Evolutionary conservation across 2,113 vertebrate genomes (phyloP), one percentile per base, ranked within the genome.

Genomic region (Carettochelys insculpta): DNA sequence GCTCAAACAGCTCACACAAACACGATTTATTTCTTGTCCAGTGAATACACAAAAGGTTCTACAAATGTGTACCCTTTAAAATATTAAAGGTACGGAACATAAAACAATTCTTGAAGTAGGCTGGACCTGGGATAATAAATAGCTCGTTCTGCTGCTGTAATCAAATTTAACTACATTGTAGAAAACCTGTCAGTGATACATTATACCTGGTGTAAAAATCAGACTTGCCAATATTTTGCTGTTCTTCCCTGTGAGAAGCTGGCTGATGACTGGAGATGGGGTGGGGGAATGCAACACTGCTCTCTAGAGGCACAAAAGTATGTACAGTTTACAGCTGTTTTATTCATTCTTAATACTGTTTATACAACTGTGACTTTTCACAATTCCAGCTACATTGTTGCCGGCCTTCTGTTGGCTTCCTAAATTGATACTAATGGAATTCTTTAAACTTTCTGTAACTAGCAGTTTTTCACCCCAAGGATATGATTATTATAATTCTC

Each of bases 401-500:
- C 95, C 92, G 81, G 84, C 81, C 45, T 92, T 43, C 20, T 41
- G n/a, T 19, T 58, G 38, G 47, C 50, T 91, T 94, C 83, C 78
- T 79, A 91, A 89, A 56, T 31, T 53, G 34, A 47, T 77, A 92
- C 8, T 77, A 94, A 87, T 77, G 51, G 31, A 86, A 25, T 80
- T 89, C 52, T 89, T 54, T 38, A 85, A 83, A n/a, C 45, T 58
- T 79, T 53, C 47, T 47, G 50, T 48, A 94, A 90, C 82, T 80
- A 85, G 56, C 91, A 34, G 47, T 73, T 93, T 94, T 92, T 77
- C 45, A 73, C 90, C 83, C 85, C 82, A 83, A 61, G 10, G 25
- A 76, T 89, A 43, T 86, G 51, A 80, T 89, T 43, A 76, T 83
- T 85, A 93, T 86, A 38, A 82, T 77, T 73, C 47, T 83, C n/a